Conservation (phyloP, 2,797 vertebrate species). For the Ammospiza maritima region DNA sequence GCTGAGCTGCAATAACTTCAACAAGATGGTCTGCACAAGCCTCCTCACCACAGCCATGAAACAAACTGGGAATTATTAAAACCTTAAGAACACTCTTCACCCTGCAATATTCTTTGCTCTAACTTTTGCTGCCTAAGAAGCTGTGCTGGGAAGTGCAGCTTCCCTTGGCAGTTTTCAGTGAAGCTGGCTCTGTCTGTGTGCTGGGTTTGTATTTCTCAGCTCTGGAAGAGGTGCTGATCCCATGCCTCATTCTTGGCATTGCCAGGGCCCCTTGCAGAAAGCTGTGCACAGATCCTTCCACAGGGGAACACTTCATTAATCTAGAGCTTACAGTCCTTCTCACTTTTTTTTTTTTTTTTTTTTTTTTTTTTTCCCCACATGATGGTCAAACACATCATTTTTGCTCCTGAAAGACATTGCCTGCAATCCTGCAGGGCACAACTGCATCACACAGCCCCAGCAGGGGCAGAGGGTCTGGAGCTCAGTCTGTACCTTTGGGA, state of each 20-base stretch:
- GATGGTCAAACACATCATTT: background rate
- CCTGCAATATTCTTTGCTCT: background rate
- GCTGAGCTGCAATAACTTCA: background rate
- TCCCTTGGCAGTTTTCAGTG: background rate
- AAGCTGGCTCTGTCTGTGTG: background rate
- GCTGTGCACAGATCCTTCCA: background rate
- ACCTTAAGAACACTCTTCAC: background rate
- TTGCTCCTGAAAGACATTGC: background rate
- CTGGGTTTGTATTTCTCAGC: background rate
- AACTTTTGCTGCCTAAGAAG: background rate
- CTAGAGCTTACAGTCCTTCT: background rate
- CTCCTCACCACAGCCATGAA: background rate
- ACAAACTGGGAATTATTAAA: background rate
- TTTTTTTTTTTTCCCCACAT: accelerated
- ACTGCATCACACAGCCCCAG: background rate
- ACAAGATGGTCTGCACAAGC: background rate
- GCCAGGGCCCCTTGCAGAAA: background rate
- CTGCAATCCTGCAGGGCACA: background rate
- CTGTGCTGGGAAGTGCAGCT: background rate
- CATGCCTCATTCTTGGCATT: background rate
- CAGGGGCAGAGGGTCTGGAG: background rate
- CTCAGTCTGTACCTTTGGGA: background rate
- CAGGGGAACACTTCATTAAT: conserved; percentile 15
- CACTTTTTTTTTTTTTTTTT: background rate
- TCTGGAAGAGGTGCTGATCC: conserved; percentile 36